phyloP scores from a whole-genome alignment of 35 echinoderm and acorn worm genomes.

The Apostichopus californicus region DNA sequence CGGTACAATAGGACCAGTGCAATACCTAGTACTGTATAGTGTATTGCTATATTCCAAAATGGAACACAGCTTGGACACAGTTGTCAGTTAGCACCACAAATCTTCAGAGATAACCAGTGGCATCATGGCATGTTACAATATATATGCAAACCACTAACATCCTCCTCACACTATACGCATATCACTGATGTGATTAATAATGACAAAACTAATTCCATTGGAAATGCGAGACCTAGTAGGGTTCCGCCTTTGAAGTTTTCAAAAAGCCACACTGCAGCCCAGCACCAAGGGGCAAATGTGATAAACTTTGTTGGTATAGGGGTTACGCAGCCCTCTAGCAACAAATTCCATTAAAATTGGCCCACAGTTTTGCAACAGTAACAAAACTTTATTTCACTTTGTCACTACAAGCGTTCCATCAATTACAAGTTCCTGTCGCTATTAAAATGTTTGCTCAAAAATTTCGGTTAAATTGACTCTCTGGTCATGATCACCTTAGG shows the following conservation, averaged over 20 bases:
- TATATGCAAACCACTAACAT: too few species aligned
- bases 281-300: neutral
- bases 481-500: neutral
- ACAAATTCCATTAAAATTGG: constrained; percentile 15
- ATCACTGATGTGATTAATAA: neutral
- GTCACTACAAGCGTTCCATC: constrained; percentile 6
- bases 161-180: too few species aligned
- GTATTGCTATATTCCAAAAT: too few species aligned
- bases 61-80: too few species aligned
- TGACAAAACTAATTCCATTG: constrained; percentile 7
- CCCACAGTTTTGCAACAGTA: constrained; percentile 22
- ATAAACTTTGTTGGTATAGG: constrained; percentile 5
- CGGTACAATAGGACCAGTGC: too few species aligned
- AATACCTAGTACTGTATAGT: too few species aligned
- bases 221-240: neutral
- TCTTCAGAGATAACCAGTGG: too few species aligned
- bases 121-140: too few species aligned
- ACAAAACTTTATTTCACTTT: neutral
- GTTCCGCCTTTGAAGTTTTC: neutral
- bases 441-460: constrained; percentile 36
- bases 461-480: neutral
- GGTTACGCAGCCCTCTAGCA: constrained; percentile 20
- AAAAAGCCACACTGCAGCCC: neutral
- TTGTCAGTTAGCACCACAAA: too few species aligned
- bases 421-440: constrained; percentile 16